These are phyloP conservation scores for Epinephelus coioides DNA, from an alignment of 2,797 vertebrate species.

Conservation along the genomic window DNA sequence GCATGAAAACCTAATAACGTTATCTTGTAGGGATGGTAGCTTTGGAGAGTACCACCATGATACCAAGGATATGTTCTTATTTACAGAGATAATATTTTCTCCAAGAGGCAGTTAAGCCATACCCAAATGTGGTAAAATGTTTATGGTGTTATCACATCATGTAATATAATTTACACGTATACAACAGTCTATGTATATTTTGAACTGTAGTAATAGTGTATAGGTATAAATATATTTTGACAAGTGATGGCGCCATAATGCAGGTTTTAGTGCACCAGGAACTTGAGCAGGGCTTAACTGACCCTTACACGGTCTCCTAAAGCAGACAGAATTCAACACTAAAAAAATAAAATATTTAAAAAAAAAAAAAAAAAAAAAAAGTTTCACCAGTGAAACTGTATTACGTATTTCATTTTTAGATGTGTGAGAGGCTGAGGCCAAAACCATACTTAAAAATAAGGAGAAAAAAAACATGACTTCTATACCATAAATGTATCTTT, in stretches of 20 bases:
- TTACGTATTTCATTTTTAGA: neutral
- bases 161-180: neutral
- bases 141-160: no score
- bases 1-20: no score
- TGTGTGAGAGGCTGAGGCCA: neutral
- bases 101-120: no score
- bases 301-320: neutral
- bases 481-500: slow-evolving; percentile 12
- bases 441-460: neutral
- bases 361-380: neutral
- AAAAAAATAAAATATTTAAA: no score
- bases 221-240: neutral
- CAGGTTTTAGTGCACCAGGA: neutral
- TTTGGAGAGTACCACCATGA: no score
- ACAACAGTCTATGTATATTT: neutral
- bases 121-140: no score
- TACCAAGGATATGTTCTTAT: no score
- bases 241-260: neutral
- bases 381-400: neutral
- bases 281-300: neutral
- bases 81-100: no score
- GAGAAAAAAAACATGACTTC: neutral
- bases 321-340: no score
- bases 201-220: neutral
- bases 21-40: no score